Conservation (phyloP, 2,888 invertebrate species). For the Harpagoxenus sublaevis region DNA sequence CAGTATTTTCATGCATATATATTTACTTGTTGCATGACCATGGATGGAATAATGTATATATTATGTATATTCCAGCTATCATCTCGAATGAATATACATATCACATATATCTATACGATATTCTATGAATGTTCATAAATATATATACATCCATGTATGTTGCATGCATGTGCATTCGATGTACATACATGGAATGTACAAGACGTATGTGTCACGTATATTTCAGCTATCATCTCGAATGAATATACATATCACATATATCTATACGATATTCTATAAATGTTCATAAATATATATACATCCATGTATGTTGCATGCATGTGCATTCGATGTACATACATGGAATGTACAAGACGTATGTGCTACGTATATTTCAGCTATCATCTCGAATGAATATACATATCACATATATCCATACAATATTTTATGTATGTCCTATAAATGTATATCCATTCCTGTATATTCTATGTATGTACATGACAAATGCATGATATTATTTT, state of each 20-base stretch:
- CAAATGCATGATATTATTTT: too few relatives aligned
- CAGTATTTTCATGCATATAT: too few relatives aligned
- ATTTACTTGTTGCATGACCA: too few relatives aligned
- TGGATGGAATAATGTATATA: too few relatives aligned
- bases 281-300: slow-evolving; percentile 3
- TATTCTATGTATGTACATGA: too few relatives aligned
- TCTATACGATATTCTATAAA: slow-evolving; percentile 3
- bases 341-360: background rate
- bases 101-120: background rate
- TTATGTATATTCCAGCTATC: background rate
- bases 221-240: background rate
- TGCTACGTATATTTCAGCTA: background rate
- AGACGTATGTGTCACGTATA: background rate
- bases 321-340: background rate
- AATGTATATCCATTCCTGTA: slow-evolving; percentile 1
- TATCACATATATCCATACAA: background rate
- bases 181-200: background rate
- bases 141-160: slow-evolving; percentile 9
- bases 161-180: background rate
- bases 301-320: background rate
- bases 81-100: background rate
- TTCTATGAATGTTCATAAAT: background rate
- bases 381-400: slow-evolving; percentile 1
- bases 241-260: slow-evolving; percentile 17
- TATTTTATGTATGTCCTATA: background rate